These are phyloP conservation scores for Argynnis bischoffii DNA, from an alignment of 2,888 invertebrate species.

Conservation along the genomic window DNA sequence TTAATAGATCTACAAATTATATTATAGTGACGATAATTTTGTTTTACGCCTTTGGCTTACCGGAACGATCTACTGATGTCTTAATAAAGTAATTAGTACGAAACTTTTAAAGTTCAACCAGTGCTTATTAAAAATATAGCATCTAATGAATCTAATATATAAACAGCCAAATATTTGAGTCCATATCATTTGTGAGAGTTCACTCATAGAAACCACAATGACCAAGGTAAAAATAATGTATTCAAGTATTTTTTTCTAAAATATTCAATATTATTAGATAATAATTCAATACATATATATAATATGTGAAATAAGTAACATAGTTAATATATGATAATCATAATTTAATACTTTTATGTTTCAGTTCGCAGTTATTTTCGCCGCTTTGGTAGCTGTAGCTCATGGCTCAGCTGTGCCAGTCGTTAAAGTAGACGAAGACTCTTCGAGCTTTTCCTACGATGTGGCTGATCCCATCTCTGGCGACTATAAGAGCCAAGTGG, in stretches of 20 bases:
- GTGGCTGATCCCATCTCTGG: constrained; percentile 81
- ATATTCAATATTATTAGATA: too few species aligned
- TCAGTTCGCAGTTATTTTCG: constrained; percentile 69
- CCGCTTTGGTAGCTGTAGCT: constrained; percentile 69
- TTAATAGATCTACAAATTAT: too few species aligned
- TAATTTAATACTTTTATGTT: constrained; percentile 33
- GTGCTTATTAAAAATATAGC: constrained; percentile 28
- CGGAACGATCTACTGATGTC: neutral
- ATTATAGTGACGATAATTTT: neutral
- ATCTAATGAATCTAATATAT: constrained; percentile 55
- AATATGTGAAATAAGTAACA: too few species aligned
- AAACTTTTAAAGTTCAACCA: constrained; percentile 36
- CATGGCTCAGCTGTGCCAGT: constrained; percentile 77
- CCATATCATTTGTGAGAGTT: constrained; percentile 19
- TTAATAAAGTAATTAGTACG: constrained; percentile 17
- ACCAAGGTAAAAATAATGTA: constrained; percentile 60
- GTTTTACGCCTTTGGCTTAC: constrained; percentile 6
- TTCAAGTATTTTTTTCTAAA: too few species aligned
- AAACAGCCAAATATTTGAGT: constrained; percentile 46
- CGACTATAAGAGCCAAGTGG: constrained; percentile 80
- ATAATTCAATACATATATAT: too few species aligned
- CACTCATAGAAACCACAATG: constrained; percentile 60
- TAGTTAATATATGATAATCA: too few species aligned
- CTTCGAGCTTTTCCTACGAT: constrained; percentile 76
- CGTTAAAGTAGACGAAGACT: constrained; percentile 56